These are phyloP conservation scores for Drosophila multiciliata DNA, from an alignment of 2,888 invertebrate genomes.

Conservation along the genomic window DNA sequence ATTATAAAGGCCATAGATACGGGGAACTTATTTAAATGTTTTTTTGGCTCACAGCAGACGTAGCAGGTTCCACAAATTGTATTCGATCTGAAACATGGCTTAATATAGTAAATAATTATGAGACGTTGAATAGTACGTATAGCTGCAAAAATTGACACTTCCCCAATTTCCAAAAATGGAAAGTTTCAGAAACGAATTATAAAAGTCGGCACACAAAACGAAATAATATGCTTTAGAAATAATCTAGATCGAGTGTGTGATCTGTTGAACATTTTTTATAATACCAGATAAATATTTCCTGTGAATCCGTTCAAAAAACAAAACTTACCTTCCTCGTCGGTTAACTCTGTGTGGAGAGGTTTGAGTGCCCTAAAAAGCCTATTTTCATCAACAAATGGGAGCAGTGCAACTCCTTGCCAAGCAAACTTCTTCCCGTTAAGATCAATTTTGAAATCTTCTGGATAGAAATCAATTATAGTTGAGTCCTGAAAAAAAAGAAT, in stretches of 20 bases:
- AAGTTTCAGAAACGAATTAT: not conserved
- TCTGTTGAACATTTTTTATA: not conserved
- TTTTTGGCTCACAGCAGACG: too few relatives aligned
- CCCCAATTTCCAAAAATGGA: not conserved
- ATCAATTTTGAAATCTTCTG: conserved; percentile 98
- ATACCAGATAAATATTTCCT: not conserved
- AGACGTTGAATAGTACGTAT: not conserved
- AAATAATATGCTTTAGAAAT: not conserved
- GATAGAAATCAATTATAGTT: conserved; percentile 99
- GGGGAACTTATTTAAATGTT: too few relatives aligned
- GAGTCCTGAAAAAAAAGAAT: conserved; percentile 88
- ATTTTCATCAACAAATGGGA: conserved; percentile 98
- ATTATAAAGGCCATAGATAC: too few relatives aligned
- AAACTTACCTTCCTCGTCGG: conserved; percentile 91
- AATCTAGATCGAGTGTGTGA: not conserved
- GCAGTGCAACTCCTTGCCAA: conserved; percentile 99
- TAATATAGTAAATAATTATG: not conserved
- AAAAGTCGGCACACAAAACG: not conserved
- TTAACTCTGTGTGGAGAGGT: conserved; percentile 91
- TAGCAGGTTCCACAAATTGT: too few relatives aligned
- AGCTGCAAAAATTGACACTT: not conserved
- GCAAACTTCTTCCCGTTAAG: conserved; percentile 99
- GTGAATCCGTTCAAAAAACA: not conserved
- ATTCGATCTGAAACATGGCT: not conserved
- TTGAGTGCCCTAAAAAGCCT: conserved; percentile 93